Evolutionary conservation across 2,113 vertebrate species (phyloP).

Genomic region (Vimba vimba): DNA sequence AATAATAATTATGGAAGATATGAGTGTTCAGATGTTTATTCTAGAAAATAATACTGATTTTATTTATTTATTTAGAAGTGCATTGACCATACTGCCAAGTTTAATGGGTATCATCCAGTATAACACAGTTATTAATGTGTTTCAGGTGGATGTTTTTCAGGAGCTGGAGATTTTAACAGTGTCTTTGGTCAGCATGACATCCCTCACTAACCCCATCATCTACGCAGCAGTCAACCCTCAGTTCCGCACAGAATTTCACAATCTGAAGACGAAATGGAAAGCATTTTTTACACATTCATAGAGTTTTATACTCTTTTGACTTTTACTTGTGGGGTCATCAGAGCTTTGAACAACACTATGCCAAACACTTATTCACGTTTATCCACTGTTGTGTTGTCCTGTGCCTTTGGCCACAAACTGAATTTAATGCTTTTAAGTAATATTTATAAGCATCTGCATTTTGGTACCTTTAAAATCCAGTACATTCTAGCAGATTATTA

Average conservation of each 20-base stretch:
- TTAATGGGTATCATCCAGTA: background rate
- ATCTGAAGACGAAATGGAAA: slow-evolving; percentile 63
- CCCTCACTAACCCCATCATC: slow-evolving; percentile 76
- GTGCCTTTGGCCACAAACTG: background rate
- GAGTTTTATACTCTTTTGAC: background rate
- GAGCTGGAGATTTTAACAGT: slow-evolving; percentile 72
- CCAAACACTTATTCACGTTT: background rate
- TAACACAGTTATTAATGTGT: slow-evolving; percentile 20
- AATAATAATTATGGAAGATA: background rate
- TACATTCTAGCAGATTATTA: background rate
- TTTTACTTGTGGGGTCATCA: background rate
- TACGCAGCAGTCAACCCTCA: slow-evolving; percentile 79
- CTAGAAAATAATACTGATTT: too few species aligned
- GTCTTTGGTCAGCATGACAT: slow-evolving; percentile 75
- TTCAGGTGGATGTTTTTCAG: slow-evolving; percentile 60
- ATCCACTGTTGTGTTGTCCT: background rate
- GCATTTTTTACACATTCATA: slow-evolving; percentile 52
- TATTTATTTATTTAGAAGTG: too few species aligned
- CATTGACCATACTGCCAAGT: background rate
- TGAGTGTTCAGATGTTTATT: too few species aligned
- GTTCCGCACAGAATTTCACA: slow-evolving; percentile 72
- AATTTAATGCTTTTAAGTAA: background rate
- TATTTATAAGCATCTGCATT: background rate
- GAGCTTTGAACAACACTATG: background rate
- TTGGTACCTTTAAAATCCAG: background rate